Evolutionary conservation across 2,888 invertebrate species (phyloP).

Genomic region (Dastarcus helophoroides): DNA sequence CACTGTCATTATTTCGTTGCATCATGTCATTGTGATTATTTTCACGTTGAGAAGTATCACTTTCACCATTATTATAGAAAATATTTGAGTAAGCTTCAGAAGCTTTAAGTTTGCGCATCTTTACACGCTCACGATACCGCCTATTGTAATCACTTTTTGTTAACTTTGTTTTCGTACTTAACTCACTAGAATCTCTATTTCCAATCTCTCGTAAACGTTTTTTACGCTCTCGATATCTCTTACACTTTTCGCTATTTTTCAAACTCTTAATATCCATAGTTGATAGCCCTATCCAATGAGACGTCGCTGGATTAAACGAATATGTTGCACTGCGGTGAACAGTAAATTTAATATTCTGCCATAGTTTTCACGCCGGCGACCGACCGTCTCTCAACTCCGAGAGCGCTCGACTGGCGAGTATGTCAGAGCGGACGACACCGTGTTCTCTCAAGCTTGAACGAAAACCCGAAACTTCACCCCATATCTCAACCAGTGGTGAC

Average conservation of each 20-base stretch:
- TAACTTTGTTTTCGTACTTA: neutral
- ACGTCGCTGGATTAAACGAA: too few species aligned
- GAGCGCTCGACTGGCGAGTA: too few species aligned
- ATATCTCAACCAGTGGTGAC: too few species aligned
- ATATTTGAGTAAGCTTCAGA: constrained; percentile 1
- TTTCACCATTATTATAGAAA: constrained; percentile 1
- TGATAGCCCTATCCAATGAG: too few species aligned
- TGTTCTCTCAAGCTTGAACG: too few species aligned
- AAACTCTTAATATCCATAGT: constrained; percentile 1
- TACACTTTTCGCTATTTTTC: constrained; percentile 1
- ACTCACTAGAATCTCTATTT: constrained; percentile 1
- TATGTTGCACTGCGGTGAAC: too few species aligned
- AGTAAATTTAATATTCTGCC: too few species aligned
- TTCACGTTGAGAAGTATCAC: neutral
- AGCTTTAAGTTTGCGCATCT: constrained; percentile 1
- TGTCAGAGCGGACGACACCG: too few species aligned
- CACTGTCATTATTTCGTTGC: neutral
- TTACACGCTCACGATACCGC: constrained; percentile 1
- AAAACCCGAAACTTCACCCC: too few species aligned
- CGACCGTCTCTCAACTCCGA: too few species aligned
- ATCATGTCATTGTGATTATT: neutral
- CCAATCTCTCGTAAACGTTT: constrained; percentile 1
- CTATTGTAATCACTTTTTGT: constrained; percentile 1
- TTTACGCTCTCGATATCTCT: constrained; percentile 1
- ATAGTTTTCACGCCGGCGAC: too few species aligned